Evolutionary conservation across 1,140 invertebrate species (phyloP), one percentile per base, ranked within the genome.

Genomic region (Scaptomyza montana): DNA sequence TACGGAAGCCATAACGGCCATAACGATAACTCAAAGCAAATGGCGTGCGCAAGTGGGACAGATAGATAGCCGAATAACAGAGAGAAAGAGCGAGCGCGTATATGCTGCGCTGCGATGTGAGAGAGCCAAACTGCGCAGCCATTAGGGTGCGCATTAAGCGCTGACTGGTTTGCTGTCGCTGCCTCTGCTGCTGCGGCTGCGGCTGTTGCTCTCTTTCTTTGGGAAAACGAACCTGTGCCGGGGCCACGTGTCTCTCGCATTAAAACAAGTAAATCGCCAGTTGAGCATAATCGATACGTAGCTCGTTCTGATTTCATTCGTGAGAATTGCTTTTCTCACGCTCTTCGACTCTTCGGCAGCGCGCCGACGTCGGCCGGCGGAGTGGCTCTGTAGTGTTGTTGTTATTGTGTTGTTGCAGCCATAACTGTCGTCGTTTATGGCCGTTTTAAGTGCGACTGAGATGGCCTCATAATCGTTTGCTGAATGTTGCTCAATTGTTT

Each of bases 391-490:
- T 30, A 5, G 30, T 30, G 33, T 36, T 36, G 33, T 36, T 36
- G 7, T 36, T 54, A 75, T 63, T 49, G 50, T 70, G 65, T 49
- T 70, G 76, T 63, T 77, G 78, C 74, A 62, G 72, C 77, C 89
- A 91, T 91, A 89, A 91, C 81, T 87, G 81, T 90, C 79, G 85
- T 84, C 73, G 80, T 90, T 91, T 81, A 91, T 91, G 79, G 77
- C 73, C 75, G 76, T 80, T 90, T 90, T 91, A 90, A 91, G 89
- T 90, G 90, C 90, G 90, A 91, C 84, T 90, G 90, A 91, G 90
- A 91, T 91, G 89, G 87, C 81, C 78, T 90, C 81, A 92, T 92
- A 90, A 92, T 90, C 90, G 74, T 91, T 91, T 91, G 89, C 71
- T 81, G 78, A 87, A 87, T 87, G 78, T 74, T 74, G 76, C 89